A percentile compares a stretch with the other conserved stretches of the same genome.
Conservation (phyloP, 2,888 invertebrate species). For the Spilosoma lubricipeda region DNA sequence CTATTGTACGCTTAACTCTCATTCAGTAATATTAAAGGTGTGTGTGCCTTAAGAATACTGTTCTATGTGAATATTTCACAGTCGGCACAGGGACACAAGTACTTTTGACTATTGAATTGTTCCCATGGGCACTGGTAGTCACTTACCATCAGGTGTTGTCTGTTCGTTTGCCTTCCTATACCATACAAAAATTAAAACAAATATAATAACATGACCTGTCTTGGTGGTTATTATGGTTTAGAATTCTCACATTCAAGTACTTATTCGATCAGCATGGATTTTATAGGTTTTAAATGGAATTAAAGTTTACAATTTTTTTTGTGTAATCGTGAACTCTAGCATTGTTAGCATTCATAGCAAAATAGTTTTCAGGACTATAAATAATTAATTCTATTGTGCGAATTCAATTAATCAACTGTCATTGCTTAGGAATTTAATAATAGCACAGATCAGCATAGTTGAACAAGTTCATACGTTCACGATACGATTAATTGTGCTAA, state of each 20-base stretch:
- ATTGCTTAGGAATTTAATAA: conserved; percentile 37
- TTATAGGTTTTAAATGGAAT: neutral
- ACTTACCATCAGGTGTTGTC: neutral
- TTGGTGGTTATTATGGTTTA: no score
- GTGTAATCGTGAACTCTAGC: neutral
- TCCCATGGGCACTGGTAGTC: neutral
- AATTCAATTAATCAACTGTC: conserved; percentile 28
- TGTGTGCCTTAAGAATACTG: neutral
- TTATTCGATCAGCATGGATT: no score
- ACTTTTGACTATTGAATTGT: neutral
- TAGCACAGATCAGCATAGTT: conserved; percentile 20
- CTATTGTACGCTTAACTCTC: neutral
- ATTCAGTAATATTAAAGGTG: no score
- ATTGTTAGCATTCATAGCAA: conserved; percentile 10
- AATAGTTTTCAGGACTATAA: conserved; percentile 24
- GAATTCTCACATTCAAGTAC: no score
- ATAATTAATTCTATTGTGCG: conserved; percentile 31
- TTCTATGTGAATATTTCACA: no score
- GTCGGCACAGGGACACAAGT: no score
- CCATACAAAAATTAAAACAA: neutral
- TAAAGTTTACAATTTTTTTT: neutral
- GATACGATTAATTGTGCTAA: conserved; percentile 1
- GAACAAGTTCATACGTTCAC: conserved; percentile 2
- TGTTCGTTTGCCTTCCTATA: neutral
- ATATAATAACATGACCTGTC: no score